These are phyloP conservation scores for Drosophila varians DNA, from an alignment of 1,140 invertebrate species.

Conservation along the genomic window DNA sequence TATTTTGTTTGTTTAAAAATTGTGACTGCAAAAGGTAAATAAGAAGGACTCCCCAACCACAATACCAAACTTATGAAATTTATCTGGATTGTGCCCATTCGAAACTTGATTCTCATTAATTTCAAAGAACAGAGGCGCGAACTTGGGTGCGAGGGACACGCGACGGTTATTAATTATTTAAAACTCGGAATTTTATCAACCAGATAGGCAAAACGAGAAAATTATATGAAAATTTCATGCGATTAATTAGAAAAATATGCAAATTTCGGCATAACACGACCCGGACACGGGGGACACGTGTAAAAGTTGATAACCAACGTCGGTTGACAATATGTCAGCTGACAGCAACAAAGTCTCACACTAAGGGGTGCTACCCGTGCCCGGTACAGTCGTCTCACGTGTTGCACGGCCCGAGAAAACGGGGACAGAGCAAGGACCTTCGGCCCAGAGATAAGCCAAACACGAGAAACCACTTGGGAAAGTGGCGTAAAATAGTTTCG, in stretches of 20 bases:
- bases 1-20: background rate
- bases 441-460: conserved; percentile 65
- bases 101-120: conserved; percentile 31
- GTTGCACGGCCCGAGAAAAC: conserved; percentile 52
- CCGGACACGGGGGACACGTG: conserved; percentile 66
- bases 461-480: conserved; percentile 78
- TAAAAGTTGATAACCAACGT: conserved; percentile 72
- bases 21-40: background rate
- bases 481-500: conserved; percentile 78
- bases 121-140: conserved; percentile 44
- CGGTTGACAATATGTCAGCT: conserved; percentile 76
- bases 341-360: conserved; percentile 42
- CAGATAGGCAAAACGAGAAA: conserved; percentile 40
- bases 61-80: conserved; percentile 3
- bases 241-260: conserved; percentile 81
- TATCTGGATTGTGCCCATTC: background rate
- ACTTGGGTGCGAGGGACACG: conserved; percentile 60
- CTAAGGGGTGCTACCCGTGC: background rate
- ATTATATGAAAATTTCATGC: conserved; percentile 64
- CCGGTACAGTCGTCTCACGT: conserved; percentile 71
- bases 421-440: conserved; percentile 15
- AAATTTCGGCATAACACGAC: conserved; percentile 65
- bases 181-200: conserved; percentile 61
- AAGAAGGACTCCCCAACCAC: no score
- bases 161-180: conserved; percentile 74